Conservation (phyloP, 2,797 vertebrate species). For the Erethizon dorsatum region DNA sequence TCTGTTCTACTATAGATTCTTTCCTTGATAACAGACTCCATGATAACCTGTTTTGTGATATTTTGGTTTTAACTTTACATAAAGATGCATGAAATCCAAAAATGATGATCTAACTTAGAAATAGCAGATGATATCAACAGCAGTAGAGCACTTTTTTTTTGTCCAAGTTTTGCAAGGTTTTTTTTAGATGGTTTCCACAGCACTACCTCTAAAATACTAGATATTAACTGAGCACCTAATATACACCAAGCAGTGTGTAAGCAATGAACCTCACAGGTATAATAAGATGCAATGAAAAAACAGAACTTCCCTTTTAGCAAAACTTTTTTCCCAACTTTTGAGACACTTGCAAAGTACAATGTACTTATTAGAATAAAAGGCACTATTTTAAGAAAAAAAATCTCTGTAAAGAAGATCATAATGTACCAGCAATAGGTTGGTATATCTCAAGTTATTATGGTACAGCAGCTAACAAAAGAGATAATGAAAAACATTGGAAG, state of each 20-base stretch:
- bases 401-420: conserved; percentile 41
- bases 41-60: background rate
- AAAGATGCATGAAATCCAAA: background rate
- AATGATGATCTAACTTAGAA: background rate
- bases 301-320: background rate
- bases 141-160: background rate
- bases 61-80: conserved; percentile 55
- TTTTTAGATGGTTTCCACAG: conserved; percentile 10
- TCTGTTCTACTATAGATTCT: background rate
- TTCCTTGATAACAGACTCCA: background rate
- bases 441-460: conserved; percentile 47
- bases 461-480: conserved; percentile 24
- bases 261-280: background rate
- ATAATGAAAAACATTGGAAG: conserved; percentile 61
- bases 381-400: conserved; percentile 71
- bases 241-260: background rate
- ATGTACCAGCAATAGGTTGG: background rate
- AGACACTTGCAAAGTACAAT: conserved; percentile 65
- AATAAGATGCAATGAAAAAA: conserved; percentile 1
- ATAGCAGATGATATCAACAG: background rate
- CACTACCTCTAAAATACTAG: background rate
- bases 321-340: conserved; percentile 28
- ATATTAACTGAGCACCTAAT: background rate
- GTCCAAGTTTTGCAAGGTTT: background rate
- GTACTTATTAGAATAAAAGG: conserved; percentile 65